Base-by-base conservation (phyloP, 1,140 invertebrate species). In the Battus philenor region DNA sequence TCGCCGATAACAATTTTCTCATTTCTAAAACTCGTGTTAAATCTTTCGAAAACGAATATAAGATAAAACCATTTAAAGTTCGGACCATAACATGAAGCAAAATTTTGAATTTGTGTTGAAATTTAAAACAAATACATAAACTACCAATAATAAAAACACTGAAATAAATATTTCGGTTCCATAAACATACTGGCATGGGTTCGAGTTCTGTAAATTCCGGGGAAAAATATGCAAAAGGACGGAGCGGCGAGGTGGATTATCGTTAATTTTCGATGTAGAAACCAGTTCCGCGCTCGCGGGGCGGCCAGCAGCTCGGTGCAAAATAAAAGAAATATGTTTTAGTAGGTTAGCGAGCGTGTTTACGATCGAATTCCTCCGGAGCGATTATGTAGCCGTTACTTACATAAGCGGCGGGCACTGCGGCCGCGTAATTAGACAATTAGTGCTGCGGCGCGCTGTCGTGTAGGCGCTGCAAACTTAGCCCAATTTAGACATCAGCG, bases 301-400 rank as follows among this genome's bases (percentile, higher is more conserved):
- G 65, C 59, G 52, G 55, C 51, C 61, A 43, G 50, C 60, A 27
- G 24, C 24, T 4, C 4, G 59, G 65, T 59, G 50, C 74, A 80
- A 80, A 80, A 80, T 80, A 84, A 82, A 81, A 82, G 72, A 77
- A 82, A 82, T 82, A 84, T 80, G 68, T 80, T 82, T 84, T 82
- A 84, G 76, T 84, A 75, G 78, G 80, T 84, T 84, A 84, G 74
- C 74, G 58, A 84, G 68, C 64, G 67, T 73, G 71, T 77, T 83
- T 76, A 76, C 75, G 72, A 76, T 74, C 77, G 59, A 57, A 78
- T 79, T 83, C 75, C 68, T 59, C 48, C 26, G 61, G 54, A 44
- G 50, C 65, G 66, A 79, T 79, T 77, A 74, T 72, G 68, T 64
- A 51, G 59, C 69, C 68, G 72, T 80, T 74, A 75, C 68, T 84